Base-by-base conservation (phyloP, 2,888 invertebrate species). In the Notocelia uddmanniana region DNA sequence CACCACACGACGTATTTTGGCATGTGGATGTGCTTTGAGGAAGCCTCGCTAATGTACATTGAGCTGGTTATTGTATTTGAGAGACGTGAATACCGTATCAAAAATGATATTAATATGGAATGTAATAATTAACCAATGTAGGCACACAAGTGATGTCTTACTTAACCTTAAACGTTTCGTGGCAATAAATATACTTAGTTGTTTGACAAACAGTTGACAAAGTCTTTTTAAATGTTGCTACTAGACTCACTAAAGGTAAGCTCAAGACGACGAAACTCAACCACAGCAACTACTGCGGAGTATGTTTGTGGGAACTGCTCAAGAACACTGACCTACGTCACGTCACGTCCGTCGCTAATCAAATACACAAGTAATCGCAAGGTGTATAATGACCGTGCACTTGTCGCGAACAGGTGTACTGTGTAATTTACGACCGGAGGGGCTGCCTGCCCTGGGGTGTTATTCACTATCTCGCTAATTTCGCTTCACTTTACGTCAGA, bases 341-440 rank as follows among this genome's bases (percentile, higher is more conserved):
- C 48, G 48, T n/a, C 10, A 21, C 21, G 3, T 13, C 37, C 60
- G 52, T 13, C 21, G 50, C 52, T 19, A 45, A 60, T 60, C 41
- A 54, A 60, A 18, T n/a, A 55, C 23, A 34, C 26, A n/a, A 63
- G 18, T 18, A 54, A 52, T 54, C 21, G 48, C 31, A 48, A 57
- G 45, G 2, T 19, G 45, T 64, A 45, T 37, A 59, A 66, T 45
- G 10, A 50, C 50, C 31, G 13, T 34, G 50, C 59, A 68, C 68
- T 68, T 59, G 59, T 59, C 59, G 23, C 59, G 48, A n/a, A 37
- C 68, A 68, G 59, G 50, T 68, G 68, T 55, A 52, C 1, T 55
- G 23, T 31, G 48, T 34, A 11, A 37, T 55, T 45, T 67, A 67
- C 57, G 45, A 19, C 18, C 19, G 6, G 31, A 50, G 19, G 62